phyloP scores from a whole-genome alignment of 2,888 invertebrate species.

The Cosmopolites sordidus region DNA sequence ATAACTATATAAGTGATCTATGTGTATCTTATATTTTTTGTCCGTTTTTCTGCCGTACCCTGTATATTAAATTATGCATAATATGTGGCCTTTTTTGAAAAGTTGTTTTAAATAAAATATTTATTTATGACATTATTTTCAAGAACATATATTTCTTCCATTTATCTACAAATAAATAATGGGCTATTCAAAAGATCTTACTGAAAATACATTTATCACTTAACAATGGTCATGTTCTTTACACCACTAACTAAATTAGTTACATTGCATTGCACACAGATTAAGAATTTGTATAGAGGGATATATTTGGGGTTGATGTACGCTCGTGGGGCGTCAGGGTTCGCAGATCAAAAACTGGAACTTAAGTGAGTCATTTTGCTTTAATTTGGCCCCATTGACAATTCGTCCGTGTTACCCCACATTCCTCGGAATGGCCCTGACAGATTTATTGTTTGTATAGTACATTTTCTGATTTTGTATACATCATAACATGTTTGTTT shows the following conservation, averaged over 20 bases:
- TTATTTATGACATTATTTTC: no score
- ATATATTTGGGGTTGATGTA: slow-evolving; percentile 7
- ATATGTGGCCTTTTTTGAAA: no score
- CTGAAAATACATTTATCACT: slow-evolving; percentile 21
- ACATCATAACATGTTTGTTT: no score
- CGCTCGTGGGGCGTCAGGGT: slow-evolving; percentile 24
- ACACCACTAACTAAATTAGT: slow-evolving; percentile 28
- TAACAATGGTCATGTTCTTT: slow-evolving; percentile 22
- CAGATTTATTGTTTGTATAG: not conserved
- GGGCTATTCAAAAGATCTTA: no score
- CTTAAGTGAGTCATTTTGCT: slow-evolving; percentile 19
- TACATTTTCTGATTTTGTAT: no score
- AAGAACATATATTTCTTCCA: no score
- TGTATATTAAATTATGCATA: no score
- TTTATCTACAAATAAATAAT: no score
- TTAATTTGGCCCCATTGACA: not conserved
- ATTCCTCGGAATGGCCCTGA: not conserved
- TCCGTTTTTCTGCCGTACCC: no score
- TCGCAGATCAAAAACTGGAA: slow-evolving; percentile 24
- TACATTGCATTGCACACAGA: slow-evolving; percentile 27
- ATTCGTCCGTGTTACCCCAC: not conserved
- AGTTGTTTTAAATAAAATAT: no score
- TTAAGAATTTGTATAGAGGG: slow-evolving; percentile 22
- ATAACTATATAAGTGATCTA: no score
- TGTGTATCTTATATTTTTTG: no score